phyloP scores from a whole-genome alignment of 2,888 invertebrate genomes.

The Salpingus planirostris region DNA sequence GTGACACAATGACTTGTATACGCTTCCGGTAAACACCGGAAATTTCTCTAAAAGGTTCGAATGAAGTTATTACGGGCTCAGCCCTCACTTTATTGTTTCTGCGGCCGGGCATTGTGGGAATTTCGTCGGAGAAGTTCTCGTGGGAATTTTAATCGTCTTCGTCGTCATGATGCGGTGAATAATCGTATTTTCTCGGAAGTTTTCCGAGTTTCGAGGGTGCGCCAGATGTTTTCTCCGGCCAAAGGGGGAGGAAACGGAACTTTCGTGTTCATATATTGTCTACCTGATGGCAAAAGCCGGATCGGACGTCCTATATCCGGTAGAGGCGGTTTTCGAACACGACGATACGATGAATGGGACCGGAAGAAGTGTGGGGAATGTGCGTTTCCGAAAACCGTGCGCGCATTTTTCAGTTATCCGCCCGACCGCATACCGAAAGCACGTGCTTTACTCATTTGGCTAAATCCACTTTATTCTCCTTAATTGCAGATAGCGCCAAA shows the following conservation, averaged over 20 bases:
- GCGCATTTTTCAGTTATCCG: conserved; percentile 8
- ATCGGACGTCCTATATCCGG: conserved; percentile 41
- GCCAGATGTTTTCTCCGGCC: no score
- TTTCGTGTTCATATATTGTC: no score
- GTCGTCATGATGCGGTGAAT: no score
- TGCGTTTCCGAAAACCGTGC: conserved; percentile 22
- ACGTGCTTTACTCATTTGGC: no score
- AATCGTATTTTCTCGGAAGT: no score
- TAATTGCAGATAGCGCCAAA: conserved; percentile 39
- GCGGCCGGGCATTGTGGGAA: no score
- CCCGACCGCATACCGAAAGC: no score
- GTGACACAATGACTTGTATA: conserved; percentile 18
- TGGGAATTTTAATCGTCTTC: conserved; percentile 9
- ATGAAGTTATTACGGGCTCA: conserved; percentile 17
- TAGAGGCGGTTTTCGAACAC: no score
- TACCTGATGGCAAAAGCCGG: conserved; percentile 23
- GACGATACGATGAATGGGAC: conserved; percentile 24
- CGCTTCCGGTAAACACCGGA: conserved; percentile 15
- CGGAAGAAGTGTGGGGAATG: conserved; percentile 30
- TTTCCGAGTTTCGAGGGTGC: no score
- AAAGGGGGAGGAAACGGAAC: no score
- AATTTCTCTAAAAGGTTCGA: conserved; percentile 10
- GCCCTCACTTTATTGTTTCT: no score
- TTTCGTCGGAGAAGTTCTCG: conserved; percentile 8
- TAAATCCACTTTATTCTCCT: no score